Percentiles rank a stretch among this genome's conserved stretches.
These are phyloP conservation scores for Lipophrys pholis DNA, from an alignment of 2,113 vertebrate genomes.

Conservation along the genomic window DNA sequence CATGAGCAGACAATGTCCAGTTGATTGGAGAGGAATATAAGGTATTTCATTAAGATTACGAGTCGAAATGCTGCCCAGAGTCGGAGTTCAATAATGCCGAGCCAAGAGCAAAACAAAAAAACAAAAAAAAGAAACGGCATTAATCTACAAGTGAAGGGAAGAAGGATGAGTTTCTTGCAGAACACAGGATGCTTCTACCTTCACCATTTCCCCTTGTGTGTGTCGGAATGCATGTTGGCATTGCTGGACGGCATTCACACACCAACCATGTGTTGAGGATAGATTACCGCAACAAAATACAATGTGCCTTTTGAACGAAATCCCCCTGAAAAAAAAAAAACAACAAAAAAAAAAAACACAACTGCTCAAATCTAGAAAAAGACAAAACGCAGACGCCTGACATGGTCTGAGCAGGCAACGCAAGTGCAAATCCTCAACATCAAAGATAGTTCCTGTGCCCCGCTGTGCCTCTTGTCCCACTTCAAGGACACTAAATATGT, in stretches of 20 bases:
- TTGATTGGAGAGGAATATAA: constrained; percentile 17
- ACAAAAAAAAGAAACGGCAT: constrained; percentile 5
- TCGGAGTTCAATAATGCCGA: constrained; percentile 25
- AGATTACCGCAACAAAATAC: constrained; percentile 30
- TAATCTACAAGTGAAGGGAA: constrained; percentile 10
- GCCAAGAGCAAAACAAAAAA: constrained; percentile 35
- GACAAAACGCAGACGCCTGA: constrained; percentile 7
- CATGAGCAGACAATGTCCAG: constrained; percentile 19
- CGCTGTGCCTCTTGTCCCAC: no score
- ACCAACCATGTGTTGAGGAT: constrained; percentile 6
- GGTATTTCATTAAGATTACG: constrained; percentile 27
- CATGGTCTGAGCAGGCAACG: constrained; percentile 5
- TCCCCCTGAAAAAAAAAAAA: background rate
- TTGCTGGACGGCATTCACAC: constrained; percentile 15
- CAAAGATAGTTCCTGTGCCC: constrained; percentile 47
- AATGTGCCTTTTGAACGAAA: background rate
- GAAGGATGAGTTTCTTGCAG: background rate
- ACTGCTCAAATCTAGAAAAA: constrained; percentile 11
- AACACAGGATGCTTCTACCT: constrained; percentile 11
- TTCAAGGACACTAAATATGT: constrained; percentile 40
- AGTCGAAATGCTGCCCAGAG: constrained; percentile 8
- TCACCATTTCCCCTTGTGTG: constrained; percentile 5
- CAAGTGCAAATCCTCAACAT: constrained; percentile 52
- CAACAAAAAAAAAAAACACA: constrained; percentile 27
- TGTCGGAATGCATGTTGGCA: constrained; percentile 14